These are phyloP conservation scores for Boleophthalmus pectinirostris DNA, from an alignment of 2,113 vertebrate genomes.

Conservation along the genomic window DNA sequence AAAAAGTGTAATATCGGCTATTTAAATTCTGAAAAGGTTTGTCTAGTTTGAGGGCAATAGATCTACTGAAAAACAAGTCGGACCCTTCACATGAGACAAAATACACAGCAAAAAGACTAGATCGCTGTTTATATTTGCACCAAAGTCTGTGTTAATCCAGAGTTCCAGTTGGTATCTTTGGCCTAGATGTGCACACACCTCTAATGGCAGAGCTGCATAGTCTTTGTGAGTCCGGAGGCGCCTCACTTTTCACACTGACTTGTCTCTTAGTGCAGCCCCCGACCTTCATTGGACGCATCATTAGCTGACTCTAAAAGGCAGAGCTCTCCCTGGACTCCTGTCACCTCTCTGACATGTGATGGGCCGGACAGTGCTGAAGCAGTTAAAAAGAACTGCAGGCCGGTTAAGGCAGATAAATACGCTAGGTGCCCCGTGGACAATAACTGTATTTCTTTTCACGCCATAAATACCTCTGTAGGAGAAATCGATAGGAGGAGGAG, in stretches of 20 bases:
- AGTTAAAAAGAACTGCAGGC: slow-evolving; percentile 22
- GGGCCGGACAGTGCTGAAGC: slow-evolving; percentile 1
- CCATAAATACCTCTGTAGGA: slow-evolving; percentile 38
- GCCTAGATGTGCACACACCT: neutral
- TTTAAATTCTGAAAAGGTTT: too few species aligned
- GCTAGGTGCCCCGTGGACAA: slow-evolving; percentile 16
- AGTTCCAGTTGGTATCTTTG: neutral
- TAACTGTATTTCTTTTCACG: slow-evolving; percentile 39
- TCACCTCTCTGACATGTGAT: slow-evolving; percentile 7
- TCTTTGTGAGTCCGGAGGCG: neutral
- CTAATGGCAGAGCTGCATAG: neutral
- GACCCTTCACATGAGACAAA: neutral
- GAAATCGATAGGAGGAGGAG: slow-evolving; percentile 36
- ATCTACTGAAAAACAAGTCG: neutral
- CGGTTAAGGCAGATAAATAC: slow-evolving; percentile 41
- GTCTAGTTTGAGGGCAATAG: neutral
- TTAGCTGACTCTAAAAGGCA: slow-evolving; percentile 13
- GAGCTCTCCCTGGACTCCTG: neutral
- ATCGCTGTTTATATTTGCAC: neutral
- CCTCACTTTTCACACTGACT: slow-evolving; percentile 8
- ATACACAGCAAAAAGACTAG: neutral
- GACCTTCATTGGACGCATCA: slow-evolving; percentile 22
- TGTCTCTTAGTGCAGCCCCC: slow-evolving; percentile 2
- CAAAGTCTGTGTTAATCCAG: neutral
- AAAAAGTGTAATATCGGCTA: too few species aligned